Conservation (phyloP, 2,797 vertebrate genomes). For the Spinibarbus caldwelli region DNA sequence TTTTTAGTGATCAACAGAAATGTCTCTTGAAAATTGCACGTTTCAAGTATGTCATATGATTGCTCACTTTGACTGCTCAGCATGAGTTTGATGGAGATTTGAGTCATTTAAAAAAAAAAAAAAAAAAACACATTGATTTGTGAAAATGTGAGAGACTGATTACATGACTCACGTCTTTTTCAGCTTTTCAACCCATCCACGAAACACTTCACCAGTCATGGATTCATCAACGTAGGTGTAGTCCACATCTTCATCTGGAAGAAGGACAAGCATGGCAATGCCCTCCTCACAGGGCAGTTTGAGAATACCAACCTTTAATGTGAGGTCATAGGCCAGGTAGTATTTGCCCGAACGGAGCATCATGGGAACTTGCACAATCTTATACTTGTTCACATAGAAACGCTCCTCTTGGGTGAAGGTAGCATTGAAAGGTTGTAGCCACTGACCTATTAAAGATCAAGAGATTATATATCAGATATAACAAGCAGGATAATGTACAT, state of each 20-base stretch:
- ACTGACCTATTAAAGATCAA: conserved; percentile 74
- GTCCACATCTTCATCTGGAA: conserved; percentile 84
- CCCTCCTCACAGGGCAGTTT: conserved; percentile 84
- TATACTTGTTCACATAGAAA: conserved; percentile 87
- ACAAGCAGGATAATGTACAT: neutral
- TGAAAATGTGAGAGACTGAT: neutral
- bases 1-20: conserved; percentile 1
- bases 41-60: neutral
- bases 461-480: neutral
- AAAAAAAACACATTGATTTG: no score
- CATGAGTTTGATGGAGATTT: conserved; percentile 28
- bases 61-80: conserved; percentile 4
- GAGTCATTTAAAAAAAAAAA: neutral
- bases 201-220: conserved; percentile 79
- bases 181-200: conserved; percentile 82
- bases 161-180: conserved; percentile 81
- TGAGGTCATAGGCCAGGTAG: conserved; percentile 82
- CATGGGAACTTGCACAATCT: conserved; percentile 83
- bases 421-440: conserved; percentile 82
- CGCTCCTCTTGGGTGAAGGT: conserved; percentile 78
- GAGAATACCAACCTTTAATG: conserved; percentile 81
- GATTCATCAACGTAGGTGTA: conserved; percentile 82
- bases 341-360: conserved; percentile 83
- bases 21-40: neutral
- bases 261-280: conserved; percentile 83